Evolutionary conservation across 1,140 invertebrate genomes (phyloP).

Genomic region (Centruroides sculpturatus): DNA sequence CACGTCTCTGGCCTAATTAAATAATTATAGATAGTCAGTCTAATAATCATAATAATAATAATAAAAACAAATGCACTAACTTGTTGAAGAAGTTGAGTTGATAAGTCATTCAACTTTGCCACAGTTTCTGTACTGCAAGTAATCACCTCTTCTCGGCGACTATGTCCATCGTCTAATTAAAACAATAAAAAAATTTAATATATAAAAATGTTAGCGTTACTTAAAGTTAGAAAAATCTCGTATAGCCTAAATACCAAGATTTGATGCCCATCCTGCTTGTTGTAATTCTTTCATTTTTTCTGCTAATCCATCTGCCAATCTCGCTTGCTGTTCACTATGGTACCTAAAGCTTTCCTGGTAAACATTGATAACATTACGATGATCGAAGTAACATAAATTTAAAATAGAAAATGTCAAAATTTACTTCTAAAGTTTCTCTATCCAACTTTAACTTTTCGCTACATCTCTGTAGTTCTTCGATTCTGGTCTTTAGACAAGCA

Average conservation of each 20-base stretch:
- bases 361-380: no score
- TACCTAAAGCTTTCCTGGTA: conserved; percentile 25
- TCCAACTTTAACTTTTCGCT: conserved; percentile 28
- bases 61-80: conserved; percentile 17
- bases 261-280: conserved; percentile 5
- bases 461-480: conserved; percentile 27
- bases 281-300: conserved; percentile 27
- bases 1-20: conserved; percentile 27
- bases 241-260: neutral
- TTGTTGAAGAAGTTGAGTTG: conserved; percentile 26
- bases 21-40: neutral
- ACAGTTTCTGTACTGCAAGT: neutral
- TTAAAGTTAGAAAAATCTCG: neutral
- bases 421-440: conserved; percentile 30
- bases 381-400: neutral
- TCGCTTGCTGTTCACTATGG: conserved; percentile 26
- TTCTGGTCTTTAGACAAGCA: conserved; percentile 25
- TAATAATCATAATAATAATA: neutral
- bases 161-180: neutral
- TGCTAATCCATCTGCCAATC: conserved; percentile 26
- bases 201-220: neutral
- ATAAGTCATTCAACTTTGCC: conserved; percentile 28
- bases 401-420: conserved; percentile 2
- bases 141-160: no score
- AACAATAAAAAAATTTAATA: neutral